Evolutionary conservation across 2,113 vertebrate genomes (phyloP), one percentile per base, ranked within the genome.

Genomic region (Gorsachius goisagi): DNA sequence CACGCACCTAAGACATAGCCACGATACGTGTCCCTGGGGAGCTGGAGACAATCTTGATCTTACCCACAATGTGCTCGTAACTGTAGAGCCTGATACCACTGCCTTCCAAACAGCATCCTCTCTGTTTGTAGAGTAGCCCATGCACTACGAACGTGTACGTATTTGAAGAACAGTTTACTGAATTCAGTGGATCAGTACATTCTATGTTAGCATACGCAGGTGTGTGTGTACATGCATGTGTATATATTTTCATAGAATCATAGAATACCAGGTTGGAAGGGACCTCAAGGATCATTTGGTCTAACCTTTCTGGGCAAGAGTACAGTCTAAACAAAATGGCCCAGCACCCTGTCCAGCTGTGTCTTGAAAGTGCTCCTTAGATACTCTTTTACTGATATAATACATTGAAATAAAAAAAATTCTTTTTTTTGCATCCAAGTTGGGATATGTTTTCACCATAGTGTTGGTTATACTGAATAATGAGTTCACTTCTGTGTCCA

Each of bases 161-260:
- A 50, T 44, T 44, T 82, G 77, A 92, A 32, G 32, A 75, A 55
- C 35, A 35, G 16, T 55, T 44, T 50, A 37, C 32, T 69, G 26
- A 33, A 22, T 69, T 75, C 55, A 44, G 39, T 41, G 22, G 23
- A 71, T 58, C 35, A 50, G 2, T 66, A 12, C 59, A 49, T 55
- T 68, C 49, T 92, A 3, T 44, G 23, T 55, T 81, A 19, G 10
- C 15, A 24, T 67, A 41, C 26, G 9, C 12, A 22, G 8, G 11
- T 33, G 14, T 19, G 6, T 21, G 28, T n/a, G 9, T 41, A 11
- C 1, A 0, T 50, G 24, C 17, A 19, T 4, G 4, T 39, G 9
- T 18, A 9, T 55, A 19, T 45, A 35, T 60, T 37, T 77, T 79
- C 37, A 44, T 44, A 44, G 41, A 41, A 41, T 41, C 41, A 41